phyloP scores from a whole-genome alignment of 2,113 vertebrate species.

The Ictalurus punctatus region DNA sequence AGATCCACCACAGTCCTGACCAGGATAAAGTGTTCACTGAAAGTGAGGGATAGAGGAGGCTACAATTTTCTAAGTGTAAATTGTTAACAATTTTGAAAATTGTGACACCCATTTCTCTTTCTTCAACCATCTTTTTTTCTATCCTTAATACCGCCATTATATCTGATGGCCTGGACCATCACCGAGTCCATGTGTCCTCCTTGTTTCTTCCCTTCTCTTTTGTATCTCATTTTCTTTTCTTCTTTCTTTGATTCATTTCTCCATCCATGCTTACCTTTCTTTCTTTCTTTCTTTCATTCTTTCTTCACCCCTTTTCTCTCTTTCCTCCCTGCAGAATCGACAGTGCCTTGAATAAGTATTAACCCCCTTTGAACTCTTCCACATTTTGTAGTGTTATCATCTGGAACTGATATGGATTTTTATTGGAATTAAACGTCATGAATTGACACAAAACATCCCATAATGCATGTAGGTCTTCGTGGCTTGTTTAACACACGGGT shows the following conservation, averaged over 20 bases:
- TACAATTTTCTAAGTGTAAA: not conserved
- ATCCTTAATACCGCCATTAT: not conserved
- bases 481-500: not conserved
- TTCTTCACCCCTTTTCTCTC: not conserved
- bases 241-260: not conserved
- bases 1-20: not conserved
- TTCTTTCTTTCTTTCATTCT: not conserved
- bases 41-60: not conserved
- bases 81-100: not conserved
- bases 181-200: not conserved
- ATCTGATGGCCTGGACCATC: not conserved
- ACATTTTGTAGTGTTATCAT: not conserved
- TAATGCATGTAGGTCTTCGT: not conserved
- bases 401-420: not conserved
- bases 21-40: not conserved
- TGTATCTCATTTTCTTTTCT: not conserved
- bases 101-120: not conserved
- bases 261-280: not conserved
- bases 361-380: not conserved
- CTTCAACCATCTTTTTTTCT: not conserved
- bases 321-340: not conserved
- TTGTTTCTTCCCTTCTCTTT: not conserved
- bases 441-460: not conserved
- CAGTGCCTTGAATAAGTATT: not conserved
- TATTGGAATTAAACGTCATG: not conserved